Evolutionary conservation across 2,797 vertebrate species (phyloP), one percentile per base, ranked within the genome.

Genomic region (Diplodus sargus): DNA sequence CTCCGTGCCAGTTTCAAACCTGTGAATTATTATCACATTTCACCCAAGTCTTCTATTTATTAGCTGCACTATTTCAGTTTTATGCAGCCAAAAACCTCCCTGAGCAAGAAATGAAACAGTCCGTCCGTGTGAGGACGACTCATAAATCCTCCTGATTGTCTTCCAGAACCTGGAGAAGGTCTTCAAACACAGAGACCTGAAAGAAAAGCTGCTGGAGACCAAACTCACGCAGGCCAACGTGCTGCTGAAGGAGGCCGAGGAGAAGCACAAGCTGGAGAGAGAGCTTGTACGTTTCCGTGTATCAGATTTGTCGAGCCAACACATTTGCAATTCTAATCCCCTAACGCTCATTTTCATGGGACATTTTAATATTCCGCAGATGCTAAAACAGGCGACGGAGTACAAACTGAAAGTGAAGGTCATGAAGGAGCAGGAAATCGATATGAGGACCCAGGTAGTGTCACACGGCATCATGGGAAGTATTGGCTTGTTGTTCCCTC

Each of bases 101-200:
- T 4, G 45, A 85, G 73, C 18, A 9, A 76, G 58, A 86, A 83
- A 60, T 65, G 14, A 85, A 86, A 81, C 58, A 20, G 53, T 42
- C 61, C 8, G 25, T 85, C 15, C 28, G 68, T 34, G 51, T 69
- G 63, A 84, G 81, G 85, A 62, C 18, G 7, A 43, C 64, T 87
- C 71, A 49, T 88, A 90, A 87, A 88, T 85, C 42, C 79, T n/a
- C 39, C 57, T 4, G 57, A 54, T 68, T 82, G 52, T 82, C 43
- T 78, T 87, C 43, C 91, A 96, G 98, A 98, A 99, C 92, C 95
- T 99, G 89, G 97, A 99, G 85, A 99, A 99, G 93, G 97, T 99
- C 83, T 99, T 99, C 94, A 99, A 99, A 84, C 98, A 99, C 92
- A 93, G 97, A 94, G 98, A 99, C 88, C 95, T 99, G 90, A 97